Evolutionary conservation across 2,113 vertebrate genomes (phyloP), one percentile per base, ranked within the genome.

Genomic region (Ammospiza caudacuta): DNA sequence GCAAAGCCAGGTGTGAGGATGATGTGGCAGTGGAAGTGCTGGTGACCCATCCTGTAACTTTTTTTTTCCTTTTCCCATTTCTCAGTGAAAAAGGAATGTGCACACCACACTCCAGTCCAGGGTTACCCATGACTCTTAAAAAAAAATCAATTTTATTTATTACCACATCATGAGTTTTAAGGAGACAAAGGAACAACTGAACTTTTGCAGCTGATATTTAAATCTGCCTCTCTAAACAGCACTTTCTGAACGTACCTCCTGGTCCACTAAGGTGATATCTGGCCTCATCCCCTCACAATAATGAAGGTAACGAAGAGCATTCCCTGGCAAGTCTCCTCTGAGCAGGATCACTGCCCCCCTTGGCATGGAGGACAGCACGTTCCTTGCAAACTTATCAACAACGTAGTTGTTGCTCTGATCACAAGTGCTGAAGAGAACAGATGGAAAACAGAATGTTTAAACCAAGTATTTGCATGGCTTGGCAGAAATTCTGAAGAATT

Each of bases 291-390:
- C 98, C 92, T 99, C 98, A 9, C 99, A 99, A 61, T 99, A 99
- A 97, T 99, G 98, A 44, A 99, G 55, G 62, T 99, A 99, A 89
- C 99, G 99, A 78, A 99, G 97, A 61, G 99, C 98, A 96, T 99
- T 99, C 46, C 99, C 99, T 1, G 99, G 99, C 83, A 99, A 96
- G 94, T 99, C 99, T 90, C 99, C 99, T 95, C 99, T 98, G 15
- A 99, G 98, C 97, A 99, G 97, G 92, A 99, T 96, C 96, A 99
- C 97, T 5, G 99, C 98, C 80, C 97, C 96, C 8, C 0, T 18
- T 10, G 99, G 99, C 96, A 99, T 92, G 12, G 99, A 99, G 89
- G 96, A 95, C 94, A 99, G 97, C 89, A 99, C 89, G 57, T 99
- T 99, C 96, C 97, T 98, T 81, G 98, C 99, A 96, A 99, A 99